Conservation (phyloP, 2,888 invertebrate genomes). For the Leistus spinibarbis region DNA sequence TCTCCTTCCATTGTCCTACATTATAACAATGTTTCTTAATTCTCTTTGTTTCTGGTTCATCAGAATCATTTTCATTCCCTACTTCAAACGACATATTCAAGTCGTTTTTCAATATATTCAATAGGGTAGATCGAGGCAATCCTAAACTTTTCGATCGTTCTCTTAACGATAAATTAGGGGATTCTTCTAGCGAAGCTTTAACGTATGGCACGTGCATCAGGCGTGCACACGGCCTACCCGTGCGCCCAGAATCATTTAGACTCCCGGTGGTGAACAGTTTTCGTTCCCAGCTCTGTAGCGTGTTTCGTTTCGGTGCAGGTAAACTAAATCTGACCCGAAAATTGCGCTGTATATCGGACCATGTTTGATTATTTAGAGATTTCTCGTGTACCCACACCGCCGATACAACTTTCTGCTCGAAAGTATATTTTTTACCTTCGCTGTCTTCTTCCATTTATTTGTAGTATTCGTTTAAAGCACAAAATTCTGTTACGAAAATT, state of each 20-base stretch:
- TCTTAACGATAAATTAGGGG: slow-evolving; percentile 56
- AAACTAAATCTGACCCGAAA: slow-evolving; percentile 56
- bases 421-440: slow-evolving; percentile 48
- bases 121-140: slow-evolving; percentile 55
- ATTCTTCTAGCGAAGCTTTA: slow-evolving; percentile 53
- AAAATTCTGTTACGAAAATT: slow-evolving; percentile 6
- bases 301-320: slow-evolving; percentile 53
- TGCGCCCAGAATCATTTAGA: slow-evolving; percentile 56
- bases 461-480: neutral
- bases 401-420: slow-evolving; percentile 58
- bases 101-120: slow-evolving; percentile 55
- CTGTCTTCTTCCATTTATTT: slow-evolving; percentile 38
- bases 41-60: slow-evolving; percentile 44
- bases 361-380: slow-evolving; percentile 52
- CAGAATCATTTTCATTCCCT: slow-evolving; percentile 42
- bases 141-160: slow-evolving; percentile 55
- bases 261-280: slow-evolving; percentile 57
- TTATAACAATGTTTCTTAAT: slow-evolving; percentile 46
- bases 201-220: slow-evolving; percentile 53
- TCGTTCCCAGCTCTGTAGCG: slow-evolving; percentile 53
- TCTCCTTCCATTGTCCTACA: slow-evolving; percentile 48
- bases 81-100: slow-evolving; percentile 50
- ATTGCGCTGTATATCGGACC: slow-evolving; percentile 56
- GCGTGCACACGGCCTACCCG: slow-evolving; percentile 54
- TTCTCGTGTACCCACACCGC: slow-evolving; percentile 62